A percentile compares a stretch with the other conserved stretches of the same genome.
phyloP scores from a whole-genome alignment of 2,888 invertebrate species.

The Leptinotarsa peninsularis region DNA sequence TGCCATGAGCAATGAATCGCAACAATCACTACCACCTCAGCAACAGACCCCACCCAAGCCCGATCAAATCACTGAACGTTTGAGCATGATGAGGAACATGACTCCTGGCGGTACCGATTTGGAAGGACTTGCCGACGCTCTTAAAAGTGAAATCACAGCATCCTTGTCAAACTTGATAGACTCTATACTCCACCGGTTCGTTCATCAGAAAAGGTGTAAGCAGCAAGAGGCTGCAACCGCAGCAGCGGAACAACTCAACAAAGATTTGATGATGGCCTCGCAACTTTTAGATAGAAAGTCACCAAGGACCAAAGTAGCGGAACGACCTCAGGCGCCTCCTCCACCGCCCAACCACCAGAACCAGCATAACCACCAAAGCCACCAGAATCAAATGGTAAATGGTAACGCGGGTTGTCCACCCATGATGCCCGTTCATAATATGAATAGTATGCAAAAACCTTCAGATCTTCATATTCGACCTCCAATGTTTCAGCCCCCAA shows the following conservation, averaged over 20 bases:
- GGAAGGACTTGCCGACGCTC: constrained; percentile 88
- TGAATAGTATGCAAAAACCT: constrained; percentile 61
- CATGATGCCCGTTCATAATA: constrained; percentile 67
- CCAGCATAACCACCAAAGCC: constrained; percentile 61
- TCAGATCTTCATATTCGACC: constrained; percentile 74
- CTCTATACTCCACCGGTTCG: constrained; percentile 86
- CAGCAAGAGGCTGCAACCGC: constrained; percentile 82
- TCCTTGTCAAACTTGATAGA: constrained; percentile 88
- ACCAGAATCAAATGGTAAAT: constrained; percentile 65
- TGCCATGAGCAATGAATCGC: constrained; percentile 70
- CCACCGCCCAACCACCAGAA: constrained; percentile 59
- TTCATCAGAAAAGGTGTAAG: constrained; percentile 84
- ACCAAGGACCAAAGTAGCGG: constrained; percentile 81
- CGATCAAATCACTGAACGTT: constrained; percentile 81
- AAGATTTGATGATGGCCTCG: constrained; percentile 85
- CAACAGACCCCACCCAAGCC: constrained; percentile 65
- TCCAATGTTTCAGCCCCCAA: constrained; percentile 88
- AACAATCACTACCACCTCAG: constrained; percentile 70
- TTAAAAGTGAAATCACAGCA: constrained; percentile 90
- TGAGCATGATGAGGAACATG: constrained; percentile 80
- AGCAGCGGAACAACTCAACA: constrained; percentile 86
- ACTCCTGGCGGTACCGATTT: constrained; percentile 80
- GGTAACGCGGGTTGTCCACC: constrained; percentile 68
- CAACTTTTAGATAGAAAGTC: constrained; percentile 87
- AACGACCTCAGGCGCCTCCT: constrained; percentile 68